Percentiles rank a stretch among this genome's conserved stretches.
Evolutionary conservation across 2,797 vertebrate genomes (phyloP).

Genomic region (Muscicapa striata): DNA sequence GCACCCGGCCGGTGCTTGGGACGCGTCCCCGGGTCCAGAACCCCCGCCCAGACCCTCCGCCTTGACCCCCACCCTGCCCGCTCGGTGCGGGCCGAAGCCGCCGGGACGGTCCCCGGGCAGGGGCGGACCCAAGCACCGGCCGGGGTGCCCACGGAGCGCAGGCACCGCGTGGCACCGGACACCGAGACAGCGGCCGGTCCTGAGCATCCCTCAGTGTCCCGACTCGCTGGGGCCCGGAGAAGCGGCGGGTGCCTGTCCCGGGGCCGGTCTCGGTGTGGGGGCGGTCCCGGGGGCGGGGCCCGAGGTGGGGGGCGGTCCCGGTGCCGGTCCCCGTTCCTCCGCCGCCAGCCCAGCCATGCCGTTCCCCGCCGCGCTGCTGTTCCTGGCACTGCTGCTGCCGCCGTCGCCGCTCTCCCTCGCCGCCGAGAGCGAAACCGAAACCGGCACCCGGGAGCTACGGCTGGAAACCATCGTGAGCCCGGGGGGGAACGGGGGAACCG

Average conservation of each 20-base stretch:
- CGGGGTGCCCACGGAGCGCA: neutral
- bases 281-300: neutral
- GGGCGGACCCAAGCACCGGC: neutral
- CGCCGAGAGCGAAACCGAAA: slow-evolving; percentile 59
- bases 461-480: slow-evolving; percentile 73
- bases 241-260: neutral
- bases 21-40: too few relatives aligned
- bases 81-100: neutral
- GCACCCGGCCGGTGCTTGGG: neutral
- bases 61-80: too few relatives aligned
- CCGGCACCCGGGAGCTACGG: slow-evolving; percentile 60
- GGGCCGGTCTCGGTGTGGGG: neutral
- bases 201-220: neutral
- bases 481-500: neutral
- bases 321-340: neutral
- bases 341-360: slow-evolving; percentile 50
- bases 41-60: neutral
- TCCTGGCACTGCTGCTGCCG: slow-evolving; percentile 49
- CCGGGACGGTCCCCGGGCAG: neutral
- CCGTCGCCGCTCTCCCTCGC: neutral
- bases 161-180: neutral
- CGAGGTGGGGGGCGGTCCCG: neutral
- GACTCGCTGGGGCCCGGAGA: neutral
- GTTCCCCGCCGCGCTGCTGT: neutral
- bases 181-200: neutral